These are phyloP conservation scores for Papilio dardanus DNA, from an alignment of 1,140 invertebrate species.

Conservation along the genomic window DNA sequence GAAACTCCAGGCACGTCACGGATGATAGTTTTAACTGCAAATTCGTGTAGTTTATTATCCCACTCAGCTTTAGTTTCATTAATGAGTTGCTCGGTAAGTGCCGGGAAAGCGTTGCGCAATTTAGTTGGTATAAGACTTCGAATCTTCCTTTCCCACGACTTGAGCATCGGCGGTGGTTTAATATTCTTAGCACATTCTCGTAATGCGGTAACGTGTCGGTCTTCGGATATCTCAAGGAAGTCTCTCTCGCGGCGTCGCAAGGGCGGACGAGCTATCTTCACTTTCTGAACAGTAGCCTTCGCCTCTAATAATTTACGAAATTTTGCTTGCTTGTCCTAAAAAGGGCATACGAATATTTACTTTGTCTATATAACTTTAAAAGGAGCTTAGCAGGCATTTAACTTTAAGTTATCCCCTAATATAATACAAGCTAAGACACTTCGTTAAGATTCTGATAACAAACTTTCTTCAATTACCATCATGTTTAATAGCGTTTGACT, in stretches of 20 bases:
- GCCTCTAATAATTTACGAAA: conserved; percentile 70
- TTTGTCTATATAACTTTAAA: conserved; percentile 2
- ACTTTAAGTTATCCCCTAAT: too few species aligned
- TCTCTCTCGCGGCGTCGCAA: conserved; percentile 59
- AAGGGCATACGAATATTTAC: conserved; percentile 12
- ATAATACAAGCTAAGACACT: too few species aligned
- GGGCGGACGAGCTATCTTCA: conserved; percentile 60
- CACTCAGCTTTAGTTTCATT: conserved; percentile 80
- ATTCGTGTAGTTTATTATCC: conserved; percentile 75
- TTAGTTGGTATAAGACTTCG: conserved; percentile 70
- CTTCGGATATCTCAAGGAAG: conserved; percentile 65
- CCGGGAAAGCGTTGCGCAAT: conserved; percentile 68
- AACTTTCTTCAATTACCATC: too few species aligned
- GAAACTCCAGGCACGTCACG: conserved; percentile 73
- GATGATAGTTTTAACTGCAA: conserved; percentile 80
- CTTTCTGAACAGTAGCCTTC: conserved; percentile 65
- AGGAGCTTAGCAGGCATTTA: not conserved
- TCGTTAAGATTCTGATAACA: too few species aligned
- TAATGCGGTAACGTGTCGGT: conserved; percentile 68
- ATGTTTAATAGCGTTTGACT: too few species aligned
- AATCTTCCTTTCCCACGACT: conserved; percentile 81
- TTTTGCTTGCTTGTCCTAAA: conserved; percentile 70
- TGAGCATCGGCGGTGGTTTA: conserved; percentile 74
- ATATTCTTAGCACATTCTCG: conserved; percentile 70
- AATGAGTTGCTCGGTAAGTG: conserved; percentile 74